Conservation (phyloP, 64 coral and sea anemone genomes). For the Pocillopora verrucosa region DNA sequence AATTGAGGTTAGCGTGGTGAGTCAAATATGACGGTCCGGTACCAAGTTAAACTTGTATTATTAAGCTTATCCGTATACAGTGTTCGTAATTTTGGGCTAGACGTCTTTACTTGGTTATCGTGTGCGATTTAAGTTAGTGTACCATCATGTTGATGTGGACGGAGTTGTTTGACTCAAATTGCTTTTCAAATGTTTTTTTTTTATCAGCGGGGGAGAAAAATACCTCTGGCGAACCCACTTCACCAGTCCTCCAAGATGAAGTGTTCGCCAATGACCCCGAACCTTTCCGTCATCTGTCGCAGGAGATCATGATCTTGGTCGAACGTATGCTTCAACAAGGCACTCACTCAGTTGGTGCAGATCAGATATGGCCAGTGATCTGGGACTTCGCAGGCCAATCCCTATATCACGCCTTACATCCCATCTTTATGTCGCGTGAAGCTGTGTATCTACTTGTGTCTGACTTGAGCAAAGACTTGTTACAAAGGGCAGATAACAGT, state of each 20-base stretch:
- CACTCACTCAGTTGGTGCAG: background rate
- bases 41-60: too few relatives aligned
- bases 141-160: background rate
- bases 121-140: background rate
- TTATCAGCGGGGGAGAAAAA: background rate
- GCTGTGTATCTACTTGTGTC: constrained; percentile 28
- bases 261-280: constrained; percentile 3
- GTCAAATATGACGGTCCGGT: too few relatives aligned
- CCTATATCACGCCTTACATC: constrained; percentile 21
- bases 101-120: too few relatives aligned
- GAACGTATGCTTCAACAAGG: constrained; percentile 14
- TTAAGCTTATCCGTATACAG: too few relatives aligned
- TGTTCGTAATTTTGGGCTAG: too few relatives aligned
- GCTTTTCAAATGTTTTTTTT: background rate
- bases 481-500: background rate
- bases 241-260: constrained; percentile 1
- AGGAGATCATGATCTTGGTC: constrained; percentile 1
- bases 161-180: background rate
- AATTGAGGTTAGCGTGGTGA: too few relatives aligned
- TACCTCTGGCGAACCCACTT: background rate
- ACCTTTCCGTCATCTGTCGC: background rate
- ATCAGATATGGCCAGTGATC: constrained; percentile 30
- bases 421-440: constrained; percentile 22
- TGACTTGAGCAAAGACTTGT: constrained; percentile 33
- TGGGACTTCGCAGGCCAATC: constrained; percentile 41